Percentiles rank a stretch among this genome's conserved stretches.
These are phyloP conservation scores for Bombycilla garrulus DNA, from an alignment of 2,113 vertebrate genomes.

Conservation along the genomic window DNA sequence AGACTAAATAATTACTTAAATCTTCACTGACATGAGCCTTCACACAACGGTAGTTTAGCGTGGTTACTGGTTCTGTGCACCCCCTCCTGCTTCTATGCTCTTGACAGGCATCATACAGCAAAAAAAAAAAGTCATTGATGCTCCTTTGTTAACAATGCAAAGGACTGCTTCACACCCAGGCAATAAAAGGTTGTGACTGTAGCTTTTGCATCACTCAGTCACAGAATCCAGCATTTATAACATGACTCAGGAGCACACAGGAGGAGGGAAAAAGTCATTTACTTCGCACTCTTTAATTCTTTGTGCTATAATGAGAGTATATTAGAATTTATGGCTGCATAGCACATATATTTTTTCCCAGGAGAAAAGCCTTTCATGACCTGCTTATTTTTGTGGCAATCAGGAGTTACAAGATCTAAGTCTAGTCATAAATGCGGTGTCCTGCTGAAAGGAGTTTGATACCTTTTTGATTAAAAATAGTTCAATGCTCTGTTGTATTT, in stretches of 20 bases:
- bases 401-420: slow-evolving; percentile 33
- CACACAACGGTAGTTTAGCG: not conserved
- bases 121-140: slow-evolving; percentile 49
- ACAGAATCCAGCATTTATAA: slow-evolving; percentile 52
- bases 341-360: slow-evolving; percentile 44
- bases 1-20: not conserved
- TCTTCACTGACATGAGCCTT: not conserved
- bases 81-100: slow-evolving; percentile 2
- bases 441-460: slow-evolving; percentile 16
- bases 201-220: slow-evolving; percentile 67
- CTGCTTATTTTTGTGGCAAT: slow-evolving; percentile 31
- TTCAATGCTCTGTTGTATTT: not conserved
- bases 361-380: slow-evolving; percentile 62
- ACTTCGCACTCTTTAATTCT: slow-evolving; percentile 59
- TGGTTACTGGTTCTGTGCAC: not conserved
- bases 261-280: slow-evolving; percentile 31
- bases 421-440: not conserved
- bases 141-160: slow-evolving; percentile 61
- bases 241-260: slow-evolving; percentile 28
- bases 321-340: slow-evolving; percentile 54
- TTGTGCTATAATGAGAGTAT: slow-evolving; percentile 39
- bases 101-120: slow-evolving; percentile 35
- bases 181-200: slow-evolving; percentile 59
- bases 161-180: slow-evolving; percentile 56
- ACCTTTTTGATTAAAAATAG: not conserved